These are phyloP conservation scores for Pelecanoides urinatrix DNA, from an alignment of 2,113 vertebrate species.

Conservation along the genomic window DNA sequence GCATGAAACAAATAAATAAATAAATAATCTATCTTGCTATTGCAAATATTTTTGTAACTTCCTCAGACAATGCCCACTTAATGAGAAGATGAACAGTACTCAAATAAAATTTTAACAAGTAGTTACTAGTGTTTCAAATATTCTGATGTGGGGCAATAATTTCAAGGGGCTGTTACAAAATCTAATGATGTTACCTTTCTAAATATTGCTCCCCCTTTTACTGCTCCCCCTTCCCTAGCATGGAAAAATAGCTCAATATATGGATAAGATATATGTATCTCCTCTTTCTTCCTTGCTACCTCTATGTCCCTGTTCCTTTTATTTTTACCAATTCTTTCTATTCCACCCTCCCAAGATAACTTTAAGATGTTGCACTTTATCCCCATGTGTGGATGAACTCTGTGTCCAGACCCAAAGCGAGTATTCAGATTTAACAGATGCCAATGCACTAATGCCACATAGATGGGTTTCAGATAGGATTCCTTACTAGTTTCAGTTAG, in stretches of 20 bases:
- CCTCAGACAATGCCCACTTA: background rate
- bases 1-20: background rate
- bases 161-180: background rate
- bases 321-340: background rate
- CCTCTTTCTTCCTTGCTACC: background rate
- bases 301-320: background rate
- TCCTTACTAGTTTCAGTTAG: background rate
- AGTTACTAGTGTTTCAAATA: background rate
- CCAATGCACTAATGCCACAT: background rate
- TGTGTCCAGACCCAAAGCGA: background rate
- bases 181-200: background rate
- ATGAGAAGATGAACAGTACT: background rate
- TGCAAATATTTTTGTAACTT: background rate
- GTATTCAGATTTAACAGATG: background rate
- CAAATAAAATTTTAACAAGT: background rate
- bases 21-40: background rate
- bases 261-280: background rate
- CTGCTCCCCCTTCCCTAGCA: background rate
- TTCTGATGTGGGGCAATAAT: background rate
- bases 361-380: background rate
- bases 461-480: background rate
- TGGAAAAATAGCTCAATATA: background rate
- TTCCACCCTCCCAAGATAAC: background rate
- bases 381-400: background rate
- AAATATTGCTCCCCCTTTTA: background rate